These are phyloP conservation scores for Hemibagrus guttatus DNA, from an alignment of 2,797 vertebrate species.

Conservation along the genomic window DNA sequence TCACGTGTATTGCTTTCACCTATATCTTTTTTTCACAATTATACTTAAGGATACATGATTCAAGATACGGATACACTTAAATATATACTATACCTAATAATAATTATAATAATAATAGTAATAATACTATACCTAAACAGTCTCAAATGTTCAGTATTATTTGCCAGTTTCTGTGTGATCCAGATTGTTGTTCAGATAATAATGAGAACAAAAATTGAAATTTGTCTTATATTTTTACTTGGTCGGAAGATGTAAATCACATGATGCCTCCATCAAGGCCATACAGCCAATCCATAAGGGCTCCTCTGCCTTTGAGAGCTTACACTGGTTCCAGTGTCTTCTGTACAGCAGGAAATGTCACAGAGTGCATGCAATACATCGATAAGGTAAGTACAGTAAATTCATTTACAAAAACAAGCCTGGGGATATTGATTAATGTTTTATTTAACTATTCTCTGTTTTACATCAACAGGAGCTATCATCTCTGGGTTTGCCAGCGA, in stretches of 20 bases:
- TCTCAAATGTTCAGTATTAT: neutral
- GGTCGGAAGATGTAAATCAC: neutral
- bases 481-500: conserved; percentile 84
- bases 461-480: conserved; percentile 81
- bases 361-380: conserved; percentile 88
- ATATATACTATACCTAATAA: no score
- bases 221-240: neutral
- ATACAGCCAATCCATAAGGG: conserved; percentile 76
- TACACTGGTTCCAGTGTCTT: conserved; percentile 79
- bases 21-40: neutral
- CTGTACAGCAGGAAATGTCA: conserved; percentile 91
- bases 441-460: neutral
- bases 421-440: neutral
- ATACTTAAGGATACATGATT: neutral
- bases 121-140: no score
- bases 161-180: neutral
- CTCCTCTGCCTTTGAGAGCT: conserved; percentile 73
- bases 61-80: neutral
- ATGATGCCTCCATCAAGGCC: conserved; percentile 76
- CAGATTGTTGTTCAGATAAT: neutral
- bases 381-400: conserved; percentile 77
- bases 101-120: no score
- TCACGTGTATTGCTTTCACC: conserved; percentile 1
- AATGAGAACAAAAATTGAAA: conserved; percentile 48
- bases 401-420: neutral